These are phyloP conservation scores for Trichogramma pretiosum DNA, from an alignment of 1,140 invertebrate species.

Conservation along the genomic window DNA sequence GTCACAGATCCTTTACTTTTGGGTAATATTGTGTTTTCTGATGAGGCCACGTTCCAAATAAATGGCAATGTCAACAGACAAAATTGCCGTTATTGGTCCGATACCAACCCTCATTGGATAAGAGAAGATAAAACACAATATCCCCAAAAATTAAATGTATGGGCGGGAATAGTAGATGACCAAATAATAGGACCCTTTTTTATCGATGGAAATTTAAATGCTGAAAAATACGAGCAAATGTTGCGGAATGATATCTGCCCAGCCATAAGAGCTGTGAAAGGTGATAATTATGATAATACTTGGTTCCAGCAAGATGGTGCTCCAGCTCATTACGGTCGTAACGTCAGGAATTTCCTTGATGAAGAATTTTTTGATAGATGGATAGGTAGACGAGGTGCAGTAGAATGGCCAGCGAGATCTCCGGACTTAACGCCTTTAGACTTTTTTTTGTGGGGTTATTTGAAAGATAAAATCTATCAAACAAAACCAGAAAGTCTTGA, in stretches of 20 bases:
- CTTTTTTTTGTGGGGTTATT: slow-evolving; percentile 9
- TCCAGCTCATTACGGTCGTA: too few relatives aligned
- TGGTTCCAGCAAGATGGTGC: too few relatives aligned
- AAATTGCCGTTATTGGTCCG: too few relatives aligned
- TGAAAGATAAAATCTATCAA: slow-evolving; percentile 12
- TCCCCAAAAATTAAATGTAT: too few relatives aligned
- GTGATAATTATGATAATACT: slow-evolving; percentile 8
- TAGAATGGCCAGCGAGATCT: slow-evolving; percentile 11
- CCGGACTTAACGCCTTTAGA: slow-evolving; percentile 1
- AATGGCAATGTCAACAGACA: too few relatives aligned
- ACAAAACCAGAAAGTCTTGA: slow-evolving; percentile 15
- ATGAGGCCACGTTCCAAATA: too few relatives aligned
- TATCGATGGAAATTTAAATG: slow-evolving; percentile 6
- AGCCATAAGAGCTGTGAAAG: slow-evolving; percentile 4
- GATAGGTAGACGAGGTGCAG: slow-evolving; percentile 33
- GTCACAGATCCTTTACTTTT: slow-evolving; percentile 20
- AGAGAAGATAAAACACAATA: background rate
- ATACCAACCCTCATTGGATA: background rate
- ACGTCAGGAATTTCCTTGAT: slow-evolving; percentile 30
- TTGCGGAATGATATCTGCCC: slow-evolving; percentile 13
- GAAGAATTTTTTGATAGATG: slow-evolving; percentile 32
- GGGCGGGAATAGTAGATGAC: too few relatives aligned
- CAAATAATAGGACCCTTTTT: slow-evolving; percentile 7
- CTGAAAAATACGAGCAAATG: too few relatives aligned
- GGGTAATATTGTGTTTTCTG: too few relatives aligned